These are phyloP conservation scores for Nomada flava DNA, from an alignment of 2,888 invertebrate genomes.

Conservation along the genomic window DNA sequence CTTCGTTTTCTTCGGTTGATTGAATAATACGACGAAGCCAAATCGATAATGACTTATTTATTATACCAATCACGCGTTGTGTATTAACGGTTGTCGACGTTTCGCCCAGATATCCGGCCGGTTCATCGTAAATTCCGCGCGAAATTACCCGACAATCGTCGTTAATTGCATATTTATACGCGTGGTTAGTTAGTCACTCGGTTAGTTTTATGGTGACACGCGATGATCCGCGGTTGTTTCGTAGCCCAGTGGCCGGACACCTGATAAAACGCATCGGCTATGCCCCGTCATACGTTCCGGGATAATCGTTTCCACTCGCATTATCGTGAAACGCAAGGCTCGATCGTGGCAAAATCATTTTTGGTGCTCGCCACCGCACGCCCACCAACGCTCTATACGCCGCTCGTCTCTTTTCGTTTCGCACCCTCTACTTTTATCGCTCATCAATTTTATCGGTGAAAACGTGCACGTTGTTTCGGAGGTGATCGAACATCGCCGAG, in stretches of 20 bases:
- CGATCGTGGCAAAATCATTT: constrained; percentile 64
- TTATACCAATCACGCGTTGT: constrained; percentile 81
- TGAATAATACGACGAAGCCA: constrained; percentile 78
- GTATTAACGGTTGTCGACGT: constrained; percentile 77
- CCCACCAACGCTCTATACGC: neutral
- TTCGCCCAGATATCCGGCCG: constrained; percentile 61
- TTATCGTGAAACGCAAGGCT: constrained; percentile 62
- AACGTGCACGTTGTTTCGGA: constrained; percentile 38
- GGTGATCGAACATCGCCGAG: constrained; percentile 18
- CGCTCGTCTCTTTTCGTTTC: neutral
- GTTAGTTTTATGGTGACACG: constrained; percentile 72
- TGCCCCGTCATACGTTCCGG: constrained; percentile 51
- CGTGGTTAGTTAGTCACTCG: constrained; percentile 64
- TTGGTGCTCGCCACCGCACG: constrained; percentile 27
- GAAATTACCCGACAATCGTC: constrained; percentile 76
- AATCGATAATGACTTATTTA: constrained; percentile 83
- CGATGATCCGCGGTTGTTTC: constrained; percentile 27
- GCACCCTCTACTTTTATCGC: constrained; percentile 17
- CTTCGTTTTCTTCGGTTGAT: constrained; percentile 77
- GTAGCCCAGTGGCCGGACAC: constrained; percentile 1
- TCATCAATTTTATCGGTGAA: constrained; percentile 53
- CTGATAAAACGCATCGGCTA: constrained; percentile 59
- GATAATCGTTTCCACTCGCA: constrained; percentile 66
- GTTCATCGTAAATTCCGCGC: constrained; percentile 73
- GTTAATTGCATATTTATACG: constrained; percentile 77